Base-by-base conservation (phyloP, 1,140 invertebrate genomes). In the Globodera rostochiensis region DNA sequence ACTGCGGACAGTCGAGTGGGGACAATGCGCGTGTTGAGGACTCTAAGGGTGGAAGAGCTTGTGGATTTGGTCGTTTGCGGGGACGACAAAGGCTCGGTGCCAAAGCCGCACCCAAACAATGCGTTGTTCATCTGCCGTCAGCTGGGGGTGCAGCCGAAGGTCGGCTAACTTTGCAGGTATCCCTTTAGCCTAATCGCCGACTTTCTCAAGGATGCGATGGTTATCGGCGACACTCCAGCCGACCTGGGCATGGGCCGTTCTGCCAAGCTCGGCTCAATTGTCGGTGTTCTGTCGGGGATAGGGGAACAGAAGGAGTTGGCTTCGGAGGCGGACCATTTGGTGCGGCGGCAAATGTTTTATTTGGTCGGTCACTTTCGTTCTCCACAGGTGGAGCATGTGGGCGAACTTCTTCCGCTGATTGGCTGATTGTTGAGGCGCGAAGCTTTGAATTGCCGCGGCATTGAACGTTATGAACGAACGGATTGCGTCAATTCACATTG, bases 161-260 rank as follows among this genome's bases (percentile, higher is more conserved):
- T 89, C 73, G 73, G 15, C 13, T 75, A 15, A 7, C 50, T 6
- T 6, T 84, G 36, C 1, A 8, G 0, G 19, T 3, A 73, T 15
- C 6, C 80, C 8, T 53, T 84, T n/a, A 25, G 13, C n/a, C 90
- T 90, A 57, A 90, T 25, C 88, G 70, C 75, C 84, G 6, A 79
- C 85, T 25, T 82, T 90, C 90, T 90, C 80, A 60, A 89, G 87
- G 84, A 91, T 15, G 87, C 91, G 9, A 89, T 90, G 15, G 91
- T 92, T 90, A 91, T 92, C 19, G 91, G 91, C 4, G 91, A 92
- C 84, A 91, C 91, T 8, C 86, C 90, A 25, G 91, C 91, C 11
- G 91, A 92, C 84, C 88, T 92, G 77, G 88, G 88, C 64, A 91
- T 92, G 90, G 91, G 90, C 19, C 85, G 88, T 60, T 85, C 88